Evolutionary conservation across 2,113 vertebrate species (phyloP).

Genomic region (Hippolais icterina): DNA sequence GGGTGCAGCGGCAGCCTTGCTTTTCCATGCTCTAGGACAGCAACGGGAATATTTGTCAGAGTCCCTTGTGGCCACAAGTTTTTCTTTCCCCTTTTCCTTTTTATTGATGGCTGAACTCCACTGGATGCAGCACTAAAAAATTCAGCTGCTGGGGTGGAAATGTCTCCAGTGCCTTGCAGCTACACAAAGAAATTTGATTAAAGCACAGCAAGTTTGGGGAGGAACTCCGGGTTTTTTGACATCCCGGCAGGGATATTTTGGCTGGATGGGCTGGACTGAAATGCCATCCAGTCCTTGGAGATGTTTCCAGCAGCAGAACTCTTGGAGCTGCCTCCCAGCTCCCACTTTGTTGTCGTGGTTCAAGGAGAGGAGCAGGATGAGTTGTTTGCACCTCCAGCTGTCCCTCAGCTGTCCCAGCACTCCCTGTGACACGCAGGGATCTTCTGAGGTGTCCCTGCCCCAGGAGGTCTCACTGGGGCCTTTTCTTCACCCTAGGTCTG

Average conservation of each 20-base stretch:
- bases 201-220: background rate
- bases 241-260: background rate
- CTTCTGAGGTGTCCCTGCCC: background rate
- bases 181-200: background rate
- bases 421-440: fast-evolving
- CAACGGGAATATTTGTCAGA: background rate
- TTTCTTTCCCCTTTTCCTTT: background rate
- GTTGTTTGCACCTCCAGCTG: background rate
- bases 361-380: background rate
- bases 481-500: fast-evolving
- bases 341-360: background rate
- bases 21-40: slow-evolving; percentile 11
- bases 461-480: background rate
- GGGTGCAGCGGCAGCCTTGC: slow-evolving; percentile 29
- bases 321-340: background rate
- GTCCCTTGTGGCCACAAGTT: background rate
- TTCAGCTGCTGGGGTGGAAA: background rate
- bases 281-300: background rate
- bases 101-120: background rate
- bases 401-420: background rate
- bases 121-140: background rate
- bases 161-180: background rate
- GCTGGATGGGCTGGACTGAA: background rate
- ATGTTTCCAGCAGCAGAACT: background rate
- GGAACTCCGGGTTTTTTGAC: background rate